These are phyloP conservation scores for Magallana nippona DNA, from an alignment of 2,888 invertebrate genomes.

Conservation along the genomic window DNA sequence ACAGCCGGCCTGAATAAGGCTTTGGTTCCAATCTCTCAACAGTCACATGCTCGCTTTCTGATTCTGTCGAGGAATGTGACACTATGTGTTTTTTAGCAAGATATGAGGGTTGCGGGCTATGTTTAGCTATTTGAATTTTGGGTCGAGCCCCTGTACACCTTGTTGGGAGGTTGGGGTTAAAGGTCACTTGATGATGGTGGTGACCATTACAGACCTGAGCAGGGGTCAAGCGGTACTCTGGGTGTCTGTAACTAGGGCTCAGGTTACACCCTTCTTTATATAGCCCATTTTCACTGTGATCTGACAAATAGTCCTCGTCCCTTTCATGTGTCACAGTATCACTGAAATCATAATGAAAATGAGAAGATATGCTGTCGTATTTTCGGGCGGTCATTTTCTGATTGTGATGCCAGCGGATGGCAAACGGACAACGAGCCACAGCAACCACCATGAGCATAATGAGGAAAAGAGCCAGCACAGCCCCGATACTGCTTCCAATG, in stretches of 20 bases:
- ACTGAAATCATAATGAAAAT: conserved; percentile 71
- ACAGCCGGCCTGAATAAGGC: neutral
- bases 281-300: conserved; percentile 51
- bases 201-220: conserved; percentile 53
- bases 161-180: conserved; percentile 26
- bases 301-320: conserved; percentile 64
- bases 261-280: conserved; percentile 55
- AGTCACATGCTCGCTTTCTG: conserved; percentile 12
- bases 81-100: conserved; percentile 3
- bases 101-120: conserved; percentile 25
- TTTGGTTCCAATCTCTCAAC: neutral
- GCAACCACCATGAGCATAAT: conserved; percentile 73
- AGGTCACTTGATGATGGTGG: conserved; percentile 50
- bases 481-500: conserved; percentile 75
- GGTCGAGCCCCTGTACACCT: conserved; percentile 41
- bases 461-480: conserved; percentile 72
- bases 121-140: conserved; percentile 37
- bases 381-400: conserved; percentile 58
- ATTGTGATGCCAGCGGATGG: conserved; percentile 51
- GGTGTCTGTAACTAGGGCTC: conserved; percentile 46
- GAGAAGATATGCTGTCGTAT: conserved; percentile 75
- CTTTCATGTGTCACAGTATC: conserved; percentile 72
- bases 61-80: conserved; percentile 35
- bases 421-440: conserved; percentile 67
- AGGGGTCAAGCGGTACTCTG: conserved; percentile 34